phyloP scores from a whole-genome alignment of 2,113 vertebrate genomes.

The Equus quagga region DNA sequence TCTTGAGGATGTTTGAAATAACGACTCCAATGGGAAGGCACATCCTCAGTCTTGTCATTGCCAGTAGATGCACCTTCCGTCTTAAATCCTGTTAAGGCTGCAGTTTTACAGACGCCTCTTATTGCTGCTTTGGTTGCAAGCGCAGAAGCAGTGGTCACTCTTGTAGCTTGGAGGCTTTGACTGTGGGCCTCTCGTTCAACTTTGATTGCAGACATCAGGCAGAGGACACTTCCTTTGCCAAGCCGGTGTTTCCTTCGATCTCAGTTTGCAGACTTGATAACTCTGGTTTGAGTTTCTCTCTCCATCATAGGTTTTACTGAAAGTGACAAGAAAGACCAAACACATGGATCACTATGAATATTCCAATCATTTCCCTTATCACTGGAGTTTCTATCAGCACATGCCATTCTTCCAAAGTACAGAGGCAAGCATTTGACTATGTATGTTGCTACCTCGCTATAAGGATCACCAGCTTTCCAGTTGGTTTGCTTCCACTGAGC shows the following conservation, averaged over 20 bases:
- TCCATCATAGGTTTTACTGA: background rate
- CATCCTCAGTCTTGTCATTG: background rate
- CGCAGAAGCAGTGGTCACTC: background rate
- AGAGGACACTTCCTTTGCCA: background rate
- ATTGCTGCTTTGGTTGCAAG: background rate
- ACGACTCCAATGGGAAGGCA: background rate
- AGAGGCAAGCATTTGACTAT: background rate
- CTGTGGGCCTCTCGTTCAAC: background rate
- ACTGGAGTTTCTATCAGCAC: background rate
- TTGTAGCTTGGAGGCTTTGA: background rate
- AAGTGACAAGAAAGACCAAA: background rate
- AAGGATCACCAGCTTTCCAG: background rate
- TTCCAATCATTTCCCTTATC: background rate
- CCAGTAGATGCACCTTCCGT: background rate
- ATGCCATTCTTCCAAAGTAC: background rate
- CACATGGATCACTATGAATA: background rate
- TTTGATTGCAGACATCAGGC: background rate
- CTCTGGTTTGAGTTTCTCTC: slow-evolving; percentile 25
- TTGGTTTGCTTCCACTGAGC: background rate
- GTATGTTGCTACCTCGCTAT: background rate
- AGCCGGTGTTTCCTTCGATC: background rate
- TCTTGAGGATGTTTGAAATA: background rate
- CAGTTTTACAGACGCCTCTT: background rate
- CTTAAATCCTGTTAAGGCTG: background rate
- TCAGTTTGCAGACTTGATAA: background rate